Conservation (phyloP, 2,113 vertebrate genomes). For the Petrocephalus zakoni region DNA sequence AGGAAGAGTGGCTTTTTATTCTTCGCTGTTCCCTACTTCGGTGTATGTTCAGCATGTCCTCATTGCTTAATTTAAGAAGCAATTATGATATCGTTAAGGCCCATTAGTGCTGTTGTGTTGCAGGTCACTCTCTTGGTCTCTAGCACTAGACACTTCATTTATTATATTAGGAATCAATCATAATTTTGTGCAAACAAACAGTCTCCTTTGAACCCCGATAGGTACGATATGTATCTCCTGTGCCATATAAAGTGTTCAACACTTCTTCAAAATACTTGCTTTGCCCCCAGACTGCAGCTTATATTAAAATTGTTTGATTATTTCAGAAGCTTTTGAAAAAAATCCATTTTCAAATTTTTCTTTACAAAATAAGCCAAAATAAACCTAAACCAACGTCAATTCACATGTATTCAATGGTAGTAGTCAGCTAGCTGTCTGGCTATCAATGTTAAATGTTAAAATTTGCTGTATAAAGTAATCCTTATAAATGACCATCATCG, state of each 20-base stretch:
- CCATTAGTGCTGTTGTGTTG: not conserved
- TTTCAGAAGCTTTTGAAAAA: not conserved
- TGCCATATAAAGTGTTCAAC: not conserved
- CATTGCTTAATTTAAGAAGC: constrained; percentile 12
- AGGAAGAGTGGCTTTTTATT: not conserved
- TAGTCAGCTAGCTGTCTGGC: not conserved
- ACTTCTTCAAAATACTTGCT: not conserved
- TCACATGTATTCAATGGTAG: not conserved
- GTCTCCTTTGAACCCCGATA: not conserved
- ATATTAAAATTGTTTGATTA: not conserved
- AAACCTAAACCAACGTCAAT: too few relatives aligned
- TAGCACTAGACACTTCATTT: not conserved
- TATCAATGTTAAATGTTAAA: not conserved
- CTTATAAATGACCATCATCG: not conserved
- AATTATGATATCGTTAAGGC: constrained; percentile 5
- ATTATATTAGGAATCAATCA: not conserved
- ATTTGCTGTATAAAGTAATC: not conserved
- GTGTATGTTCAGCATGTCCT: not conserved
- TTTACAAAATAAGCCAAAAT: not conserved
- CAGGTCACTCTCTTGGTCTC: not conserved
- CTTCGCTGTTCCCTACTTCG: not conserved
- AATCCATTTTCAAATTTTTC: not conserved
- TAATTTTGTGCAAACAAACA: not conserved
- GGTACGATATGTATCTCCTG: not conserved
- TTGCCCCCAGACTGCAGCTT: not conserved